Evolutionary conservation across 37 sponge, comb jelly and placozoan species (phyloP).

Genomic region (Aphrocallistes beatrix): DNA sequence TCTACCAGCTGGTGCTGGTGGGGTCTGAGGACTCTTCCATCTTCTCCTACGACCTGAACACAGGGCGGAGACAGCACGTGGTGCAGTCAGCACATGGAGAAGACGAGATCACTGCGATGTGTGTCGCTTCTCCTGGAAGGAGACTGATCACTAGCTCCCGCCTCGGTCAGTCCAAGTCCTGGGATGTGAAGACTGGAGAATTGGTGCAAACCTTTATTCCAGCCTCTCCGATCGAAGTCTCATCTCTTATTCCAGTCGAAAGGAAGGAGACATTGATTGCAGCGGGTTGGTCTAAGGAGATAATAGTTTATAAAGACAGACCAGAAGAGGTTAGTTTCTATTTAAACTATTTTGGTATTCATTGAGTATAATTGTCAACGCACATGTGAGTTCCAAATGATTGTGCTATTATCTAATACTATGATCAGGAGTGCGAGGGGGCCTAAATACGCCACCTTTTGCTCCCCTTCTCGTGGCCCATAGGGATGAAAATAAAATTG

Average conservation of each 20-base stretch:
- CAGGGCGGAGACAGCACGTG: constrained; percentile 49
- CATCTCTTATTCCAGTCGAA: background rate
- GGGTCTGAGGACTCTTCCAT: constrained; percentile 82
- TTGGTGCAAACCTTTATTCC: background rate
- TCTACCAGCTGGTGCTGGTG: constrained; percentile 49
- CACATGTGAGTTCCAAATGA: too few species aligned
- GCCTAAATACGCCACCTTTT: too few species aligned
- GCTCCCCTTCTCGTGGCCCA: too few species aligned
- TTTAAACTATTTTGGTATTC: too few species aligned
- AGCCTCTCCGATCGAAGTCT: background rate
- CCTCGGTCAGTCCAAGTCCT: constrained; percentile 74
- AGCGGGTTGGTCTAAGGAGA: constrained; percentile 12
- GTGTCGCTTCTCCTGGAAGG: constrained; percentile 50
- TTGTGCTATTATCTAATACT: too few species aligned
- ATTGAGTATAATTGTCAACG: too few species aligned
- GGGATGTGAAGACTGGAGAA: constrained; percentile 11
- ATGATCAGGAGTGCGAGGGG: too few species aligned
- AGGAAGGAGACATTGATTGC: background rate
- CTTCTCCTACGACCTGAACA: constrained; percentile 72
- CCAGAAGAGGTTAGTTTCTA: constrained; percentile 9
- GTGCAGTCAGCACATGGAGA: constrained; percentile 53
- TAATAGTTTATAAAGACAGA: background rate
- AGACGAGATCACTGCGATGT: constrained; percentile 76
- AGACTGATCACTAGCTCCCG: constrained; percentile 78
- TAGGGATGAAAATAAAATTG: too few species aligned